Base-by-base conservation (phyloP, 2,888 invertebrate genomes). In the Trypoxylon attenuatum region DNA sequence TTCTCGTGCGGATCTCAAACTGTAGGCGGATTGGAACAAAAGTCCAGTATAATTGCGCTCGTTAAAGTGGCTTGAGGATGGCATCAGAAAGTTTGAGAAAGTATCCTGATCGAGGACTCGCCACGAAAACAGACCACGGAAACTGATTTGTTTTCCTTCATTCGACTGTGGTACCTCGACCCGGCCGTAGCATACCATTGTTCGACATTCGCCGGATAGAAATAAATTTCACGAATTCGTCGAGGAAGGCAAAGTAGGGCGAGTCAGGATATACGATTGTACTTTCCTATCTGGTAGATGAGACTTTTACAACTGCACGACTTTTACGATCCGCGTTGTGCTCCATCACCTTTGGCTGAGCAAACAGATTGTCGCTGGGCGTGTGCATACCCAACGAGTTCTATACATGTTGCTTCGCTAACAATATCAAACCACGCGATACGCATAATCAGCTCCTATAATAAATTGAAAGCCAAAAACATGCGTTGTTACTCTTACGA, bases 211-310 rank as follows among this genome's bases (percentile, higher is more conserved):
- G 8, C 10, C 19, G 15, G 39, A n/a, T 10, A 1, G 21, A 58
- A 38, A 72, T 72, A 62, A 67, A 72, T 71, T 65, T 52, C 51
- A 5, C 18, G 41, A 68, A 49, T 38, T 62, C 41, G 25, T 42
- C n/a, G 15, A 16, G 18, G 23, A n/a, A 21, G 49, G 25, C 43
- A 45, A 53, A 62, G 23, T 54, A 19, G 10, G 10, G 19, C 3
- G 10, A 13, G 18, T n/a, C 19, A 18, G 19, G 42, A 42, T 42
- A 18, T 42, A 42, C 33, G 10, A 21, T n/a, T 19, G 23, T 18
- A 10, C 15, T 5, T 18, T 46, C 50, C 45, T 62, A 46, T 53
- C 49, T 39, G 33, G 27, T 16, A 15, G 8, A 6, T 18, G n/a
- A 46, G 51, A 57, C 46, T 52, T 62, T 72, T 66, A 69, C 65